phyloP scores from a whole-genome alignment of 1,140 invertebrate genomes.

The Microplitis demolitor region DNA sequence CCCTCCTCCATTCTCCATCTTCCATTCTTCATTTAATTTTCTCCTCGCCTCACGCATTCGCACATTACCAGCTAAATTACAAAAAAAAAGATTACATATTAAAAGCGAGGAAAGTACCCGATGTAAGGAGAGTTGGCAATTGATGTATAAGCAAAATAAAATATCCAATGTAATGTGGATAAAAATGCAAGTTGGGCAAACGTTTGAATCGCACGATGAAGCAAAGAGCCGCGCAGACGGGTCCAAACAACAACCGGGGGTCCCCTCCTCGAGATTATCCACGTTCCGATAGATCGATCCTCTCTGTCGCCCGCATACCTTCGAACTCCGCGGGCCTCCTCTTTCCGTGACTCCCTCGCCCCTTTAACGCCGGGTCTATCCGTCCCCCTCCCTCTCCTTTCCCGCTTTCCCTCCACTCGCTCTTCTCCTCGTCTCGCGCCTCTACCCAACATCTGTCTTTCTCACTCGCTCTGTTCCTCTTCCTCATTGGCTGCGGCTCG shows the following conservation, averaged over 20 bases:
- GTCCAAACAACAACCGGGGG: slow-evolving; percentile 37
- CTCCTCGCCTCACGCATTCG: background rate
- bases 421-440: slow-evolving; percentile 32
- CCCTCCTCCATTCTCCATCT: background rate
- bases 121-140: background rate
- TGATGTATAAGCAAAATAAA: background rate
- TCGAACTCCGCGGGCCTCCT: slow-evolving; percentile 35
- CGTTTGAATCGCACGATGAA: slow-evolving; percentile 24
- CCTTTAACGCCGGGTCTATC: slow-evolving; percentile 11
- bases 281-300: slow-evolving; percentile 54
- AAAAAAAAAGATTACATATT: background rate
- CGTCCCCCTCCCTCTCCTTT: slow-evolving; percentile 17
- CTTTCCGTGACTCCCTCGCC: slow-evolving; percentile 11
- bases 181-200: slow-evolving; percentile 22
- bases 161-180: background rate
- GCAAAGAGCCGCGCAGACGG: slow-evolving; percentile 43
- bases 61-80: too few relatives aligned
- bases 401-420: slow-evolving; percentile 17
- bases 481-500: slow-evolving; percentile 19
- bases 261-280: slow-evolving; percentile 47
- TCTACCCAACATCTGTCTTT: slow-evolving; percentile 20
- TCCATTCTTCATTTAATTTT: background rate
- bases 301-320: slow-evolving; percentile 50
- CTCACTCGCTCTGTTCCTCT: slow-evolving; percentile 1
- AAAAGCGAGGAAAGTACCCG: background rate